Base-by-base conservation (phyloP, 1,140 invertebrate genomes). In the Branchinecta lynchi region DNA sequence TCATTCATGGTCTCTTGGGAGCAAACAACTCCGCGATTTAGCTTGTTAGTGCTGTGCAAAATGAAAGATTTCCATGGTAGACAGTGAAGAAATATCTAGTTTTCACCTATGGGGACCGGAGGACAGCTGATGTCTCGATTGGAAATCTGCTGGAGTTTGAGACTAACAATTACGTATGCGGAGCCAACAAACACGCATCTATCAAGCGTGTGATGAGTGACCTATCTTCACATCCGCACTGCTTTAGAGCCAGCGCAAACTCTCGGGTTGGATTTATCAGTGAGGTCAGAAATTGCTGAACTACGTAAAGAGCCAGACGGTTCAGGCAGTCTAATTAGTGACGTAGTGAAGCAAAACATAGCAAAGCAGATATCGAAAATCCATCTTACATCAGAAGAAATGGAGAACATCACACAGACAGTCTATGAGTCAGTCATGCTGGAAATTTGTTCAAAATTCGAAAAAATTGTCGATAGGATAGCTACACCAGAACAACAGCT, bases 321-420 rank as follows among this genome's bases (percentile, higher is more conserved):
- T 51, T 9, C 46, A n/a, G n/a, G 46, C 46, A 51, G n/a, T n/a
- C n/a, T n/a, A 51, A n/a, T 51, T n/a, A 51, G 46, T n/a, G n/a
- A n/a, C n/a, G 9, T 51, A 51, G 46, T 51, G 9, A 51, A 51
- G n/a, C 9, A n/a, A 9, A 51, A 51, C 46, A 51, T 51, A 9
- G 46, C 46, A 51, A 51, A 51, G n/a, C 9, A 51, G n/a, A 9
- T 51, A 9, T 51, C 46, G 46, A 51, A 51, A 51, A n/a, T 51
- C 9, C 9, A 51, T 9, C 46, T 51, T 9, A 51, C 46, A 9
- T n/a, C n/a, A n/a, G n/a, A 9, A 9, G 46, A 51, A 51, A 9
- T n/a, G 9, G 46, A 51, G n/a, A 51, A 51, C n/a, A 51, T 51
- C n/a, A 51, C 46, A 9, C 46, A 51, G 9, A 51, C 46, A 9